Percentiles rank a stretch among this genome's conserved stretches.
phyloP scores from a whole-genome alignment of 64 coral and sea anemone species.

The Anthopleura sola region DNA sequence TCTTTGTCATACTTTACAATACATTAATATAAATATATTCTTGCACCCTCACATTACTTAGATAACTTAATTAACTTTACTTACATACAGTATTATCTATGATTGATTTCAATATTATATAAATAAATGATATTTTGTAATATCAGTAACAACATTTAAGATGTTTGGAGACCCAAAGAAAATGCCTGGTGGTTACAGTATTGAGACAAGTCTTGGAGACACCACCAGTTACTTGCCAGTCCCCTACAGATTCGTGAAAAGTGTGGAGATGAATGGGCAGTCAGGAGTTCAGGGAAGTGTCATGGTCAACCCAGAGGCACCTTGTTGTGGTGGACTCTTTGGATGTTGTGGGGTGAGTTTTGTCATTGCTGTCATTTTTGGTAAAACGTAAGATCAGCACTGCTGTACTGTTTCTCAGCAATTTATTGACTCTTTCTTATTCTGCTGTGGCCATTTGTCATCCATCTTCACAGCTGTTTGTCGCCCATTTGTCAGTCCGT shows the following conservation, averaged over 20 bases:
- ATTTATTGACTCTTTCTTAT: no score
- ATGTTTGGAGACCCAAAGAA: constrained; percentile 65
- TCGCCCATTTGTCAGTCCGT: no score
- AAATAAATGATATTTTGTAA: not conserved
- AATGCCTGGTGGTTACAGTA: constrained; percentile 65
- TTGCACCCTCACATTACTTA: no score
- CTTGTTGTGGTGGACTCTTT: constrained; percentile 53
- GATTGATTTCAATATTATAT: not conserved
- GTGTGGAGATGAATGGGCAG: constrained; percentile 65
- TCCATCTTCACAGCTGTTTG: no score
- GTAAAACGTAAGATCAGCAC: no score
- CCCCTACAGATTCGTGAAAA: constrained; percentile 53
- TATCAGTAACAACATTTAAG: constrained; percentile 19
- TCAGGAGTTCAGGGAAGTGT: constrained; percentile 50
- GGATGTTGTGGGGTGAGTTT: constrained; percentile 38
- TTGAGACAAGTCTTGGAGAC: constrained; percentile 39
- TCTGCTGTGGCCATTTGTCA: no score
- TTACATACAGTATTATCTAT: no score
- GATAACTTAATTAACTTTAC: no score
- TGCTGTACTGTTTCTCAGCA: no score
- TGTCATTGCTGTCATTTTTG: no score
- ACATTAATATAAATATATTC: no score
- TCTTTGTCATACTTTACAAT: no score
- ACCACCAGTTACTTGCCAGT: constrained; percentile 74
- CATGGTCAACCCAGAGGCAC: constrained; percentile 11